Conservation (phyloP, 2,888 invertebrate genomes). For the Ormyrus thymus region DNA sequence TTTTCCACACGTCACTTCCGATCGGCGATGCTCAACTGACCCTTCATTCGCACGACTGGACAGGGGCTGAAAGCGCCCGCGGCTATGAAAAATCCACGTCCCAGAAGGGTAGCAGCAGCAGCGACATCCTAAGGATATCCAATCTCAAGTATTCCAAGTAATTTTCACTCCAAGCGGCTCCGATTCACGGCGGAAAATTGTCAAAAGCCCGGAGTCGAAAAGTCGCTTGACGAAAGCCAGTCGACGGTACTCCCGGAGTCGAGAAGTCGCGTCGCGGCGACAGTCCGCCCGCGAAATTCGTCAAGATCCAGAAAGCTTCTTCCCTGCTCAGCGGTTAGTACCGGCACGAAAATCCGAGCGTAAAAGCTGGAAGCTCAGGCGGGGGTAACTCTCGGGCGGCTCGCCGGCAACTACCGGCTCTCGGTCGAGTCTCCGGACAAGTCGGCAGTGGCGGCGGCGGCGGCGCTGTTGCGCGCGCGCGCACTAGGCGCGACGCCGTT, state of each 20-base stretch:
- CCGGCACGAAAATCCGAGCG: no score
- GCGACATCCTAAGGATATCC: constrained; percentile 26
- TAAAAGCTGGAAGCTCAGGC: no score
- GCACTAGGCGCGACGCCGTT: constrained; percentile 26
- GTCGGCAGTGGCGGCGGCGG: constrained; percentile 48
- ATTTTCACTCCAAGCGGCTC: not conserved
- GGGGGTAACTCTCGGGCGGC: constrained; percentile 59
- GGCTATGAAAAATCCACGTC: constrained; percentile 14
- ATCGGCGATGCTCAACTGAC: not conserved
- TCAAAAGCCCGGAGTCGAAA: not conserved
- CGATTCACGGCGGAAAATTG: not conserved
- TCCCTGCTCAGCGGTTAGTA: no score
- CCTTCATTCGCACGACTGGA: not conserved
- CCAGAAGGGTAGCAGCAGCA: constrained; percentile 11
- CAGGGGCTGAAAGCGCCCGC: not conserved
- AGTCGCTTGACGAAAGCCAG: not conserved
- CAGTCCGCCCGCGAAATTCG: no score
- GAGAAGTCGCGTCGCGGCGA: not conserved
- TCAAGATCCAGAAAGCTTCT: no score
- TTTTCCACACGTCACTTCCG: no score
- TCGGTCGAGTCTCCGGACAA: constrained; percentile 44
- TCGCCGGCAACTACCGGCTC: constrained; percentile 69
- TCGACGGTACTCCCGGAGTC: not conserved
- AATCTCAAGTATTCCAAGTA: not conserved
- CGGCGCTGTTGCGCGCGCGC: constrained; percentile 37